Percentiles rank a stretch among this genome's conserved stretches.
Evolutionary conservation across 2,113 vertebrate genomes (phyloP).

Genomic region (Tachycineta bicolor): DNA sequence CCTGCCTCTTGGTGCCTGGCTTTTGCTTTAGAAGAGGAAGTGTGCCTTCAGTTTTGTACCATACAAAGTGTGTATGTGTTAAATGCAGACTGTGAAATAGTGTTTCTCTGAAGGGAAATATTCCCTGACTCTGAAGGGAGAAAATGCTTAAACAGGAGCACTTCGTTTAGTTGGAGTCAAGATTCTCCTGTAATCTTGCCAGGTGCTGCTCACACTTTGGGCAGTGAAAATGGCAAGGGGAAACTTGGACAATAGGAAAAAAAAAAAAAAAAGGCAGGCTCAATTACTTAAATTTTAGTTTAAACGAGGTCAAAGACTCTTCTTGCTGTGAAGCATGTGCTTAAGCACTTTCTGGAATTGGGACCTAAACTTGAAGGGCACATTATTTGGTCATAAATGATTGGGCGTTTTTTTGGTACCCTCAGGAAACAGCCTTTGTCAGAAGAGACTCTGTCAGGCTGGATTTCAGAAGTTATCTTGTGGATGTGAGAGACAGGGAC

Average conservation of each 20-base stretch:
- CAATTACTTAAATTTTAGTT: background rate
- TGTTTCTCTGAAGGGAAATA: background rate
- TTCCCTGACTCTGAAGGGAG: background rate
- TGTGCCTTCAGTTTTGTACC: background rate
- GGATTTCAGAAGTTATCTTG: background rate
- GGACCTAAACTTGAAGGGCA: background rate
- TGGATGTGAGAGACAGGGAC: background rate
- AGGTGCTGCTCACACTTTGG: background rate
- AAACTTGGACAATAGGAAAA: background rate
- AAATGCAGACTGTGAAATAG: background rate
- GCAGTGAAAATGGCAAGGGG: background rate
- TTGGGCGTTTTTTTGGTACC: background rate
- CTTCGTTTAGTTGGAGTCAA: background rate
- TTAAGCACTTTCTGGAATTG: background rate
- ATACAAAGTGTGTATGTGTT: background rate
- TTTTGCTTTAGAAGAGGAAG: constrained; percentile 25
- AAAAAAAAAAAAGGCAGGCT: background rate
- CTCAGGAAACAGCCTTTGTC: background rate
- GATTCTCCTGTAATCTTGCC: background rate
- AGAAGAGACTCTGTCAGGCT: background rate
- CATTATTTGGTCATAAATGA: background rate
- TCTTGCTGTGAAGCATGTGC: background rate
- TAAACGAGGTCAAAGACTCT: background rate
- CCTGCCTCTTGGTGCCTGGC: background rate
- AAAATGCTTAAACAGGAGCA: background rate